These are phyloP conservation scores for Paracentrotus lividus DNA, from an alignment of 53 echinoderm and acorn worm species.

Conservation along the genomic window DNA sequence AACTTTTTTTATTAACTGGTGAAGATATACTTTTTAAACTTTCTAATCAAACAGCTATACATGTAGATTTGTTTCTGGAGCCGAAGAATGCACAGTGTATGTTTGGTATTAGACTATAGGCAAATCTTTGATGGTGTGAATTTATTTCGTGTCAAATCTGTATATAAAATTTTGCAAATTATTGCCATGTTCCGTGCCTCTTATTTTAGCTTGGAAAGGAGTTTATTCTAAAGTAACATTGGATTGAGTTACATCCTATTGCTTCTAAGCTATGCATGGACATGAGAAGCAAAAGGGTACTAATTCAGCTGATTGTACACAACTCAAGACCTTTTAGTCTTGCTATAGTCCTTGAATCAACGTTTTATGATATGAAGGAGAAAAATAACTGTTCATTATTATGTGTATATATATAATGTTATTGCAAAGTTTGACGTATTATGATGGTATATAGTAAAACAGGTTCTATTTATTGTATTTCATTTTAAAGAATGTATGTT, in stretches of 20 bases:
- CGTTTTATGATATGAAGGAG: not conserved
- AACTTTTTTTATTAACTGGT: no score
- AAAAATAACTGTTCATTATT: not conserved
- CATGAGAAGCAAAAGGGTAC: not conserved
- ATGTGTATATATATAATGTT: not conserved
- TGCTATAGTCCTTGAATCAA: not conserved
- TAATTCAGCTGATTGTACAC: conserved; percentile 10
- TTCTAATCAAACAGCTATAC: not conserved
- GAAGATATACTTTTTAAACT: no score
- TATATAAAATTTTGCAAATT: not conserved
- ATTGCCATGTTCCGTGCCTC: conserved; percentile 21
- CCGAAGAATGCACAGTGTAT: not conserved
- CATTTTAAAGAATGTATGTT: conserved; percentile 2
- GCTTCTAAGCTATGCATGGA: not conserved
- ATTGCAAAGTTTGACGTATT: conserved; percentile 15
- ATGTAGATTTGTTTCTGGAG: not conserved
- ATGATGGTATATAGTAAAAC: not conserved
- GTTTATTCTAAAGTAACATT: not conserved
- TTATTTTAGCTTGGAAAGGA: not conserved
- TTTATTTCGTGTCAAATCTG: not conserved
- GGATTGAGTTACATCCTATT: not conserved
- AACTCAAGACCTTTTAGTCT: not conserved
- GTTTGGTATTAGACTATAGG: not conserved
- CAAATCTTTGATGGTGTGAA: not conserved
- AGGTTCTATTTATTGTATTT: conserved; percentile 13